A percentile compares a stretch with the other conserved stretches of the same genome.
Evolutionary conservation across 2,888 invertebrate genomes (phyloP).

Genomic region (Eristalinus sepulchralis): DNA sequence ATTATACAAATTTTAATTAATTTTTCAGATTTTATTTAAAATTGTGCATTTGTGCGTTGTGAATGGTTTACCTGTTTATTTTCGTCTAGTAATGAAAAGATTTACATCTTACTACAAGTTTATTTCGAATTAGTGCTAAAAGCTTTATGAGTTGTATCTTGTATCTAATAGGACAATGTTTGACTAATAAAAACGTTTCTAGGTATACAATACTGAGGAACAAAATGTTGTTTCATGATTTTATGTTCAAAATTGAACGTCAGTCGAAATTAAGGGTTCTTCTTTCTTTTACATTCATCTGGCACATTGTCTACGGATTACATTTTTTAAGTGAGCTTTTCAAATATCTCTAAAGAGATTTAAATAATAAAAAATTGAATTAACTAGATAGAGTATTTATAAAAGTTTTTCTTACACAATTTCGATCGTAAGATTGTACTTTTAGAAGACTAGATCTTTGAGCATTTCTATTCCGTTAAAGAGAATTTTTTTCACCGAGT

Average conservation of each 20-base stretch:
- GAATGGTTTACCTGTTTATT: conserved; percentile 28
- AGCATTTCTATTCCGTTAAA: not conserved
- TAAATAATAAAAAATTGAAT: not conserved
- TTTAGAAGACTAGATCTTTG: not conserved
- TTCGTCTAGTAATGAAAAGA: conserved; percentile 21
- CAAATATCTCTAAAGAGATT: not conserved
- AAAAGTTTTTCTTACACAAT: not conserved
- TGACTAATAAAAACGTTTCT: conserved; percentile 1
- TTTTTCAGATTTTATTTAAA: conserved; percentile 47
- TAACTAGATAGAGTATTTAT: not conserved
- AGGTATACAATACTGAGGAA: conserved; percentile 15
- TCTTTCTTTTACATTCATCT: not conserved
- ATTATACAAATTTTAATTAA: not conserved
- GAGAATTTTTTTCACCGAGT: no score
- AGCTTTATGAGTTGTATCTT: conserved; percentile 18
- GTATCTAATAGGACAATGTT: conserved; percentile 8
- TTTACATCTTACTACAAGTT: conserved; percentile 14
- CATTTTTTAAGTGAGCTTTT: not conserved
- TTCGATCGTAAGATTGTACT: not conserved
- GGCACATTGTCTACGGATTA: not conserved
- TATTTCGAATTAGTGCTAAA: conserved; percentile 40
- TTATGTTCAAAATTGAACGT: not conserved
- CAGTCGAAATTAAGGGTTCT: not conserved
- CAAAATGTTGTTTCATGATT: not conserved
- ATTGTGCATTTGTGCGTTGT: conserved; percentile 66